phyloP scores from a whole-genome alignment of 1,140 invertebrate genomes.

The Bombus sibiricus region DNA sequence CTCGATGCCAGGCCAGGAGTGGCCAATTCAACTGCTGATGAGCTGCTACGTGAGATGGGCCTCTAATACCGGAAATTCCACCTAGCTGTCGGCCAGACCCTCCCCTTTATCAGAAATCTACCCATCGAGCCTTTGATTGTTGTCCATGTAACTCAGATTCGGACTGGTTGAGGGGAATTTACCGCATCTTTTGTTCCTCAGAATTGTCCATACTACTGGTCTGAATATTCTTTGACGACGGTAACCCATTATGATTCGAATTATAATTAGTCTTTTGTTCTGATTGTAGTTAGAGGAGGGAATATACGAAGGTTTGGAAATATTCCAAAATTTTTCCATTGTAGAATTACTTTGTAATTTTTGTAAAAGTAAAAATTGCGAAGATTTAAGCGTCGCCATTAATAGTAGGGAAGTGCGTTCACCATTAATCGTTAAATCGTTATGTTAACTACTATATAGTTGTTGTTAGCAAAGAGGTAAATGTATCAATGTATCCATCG shows the following conservation, averaged over 20 bases:
- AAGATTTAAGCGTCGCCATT: not conserved
- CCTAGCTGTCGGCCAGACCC: slow-evolving; percentile 36
- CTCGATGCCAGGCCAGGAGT: slow-evolving; percentile 64
- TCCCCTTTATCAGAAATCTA: slow-evolving; percentile 46
- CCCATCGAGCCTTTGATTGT: slow-evolving; percentile 47
- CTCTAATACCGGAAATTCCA: slow-evolving; percentile 64
- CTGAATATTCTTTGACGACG: not conserved
- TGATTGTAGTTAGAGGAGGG: not conserved
- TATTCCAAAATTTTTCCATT: not conserved
- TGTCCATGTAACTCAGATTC: slow-evolving; percentile 37
- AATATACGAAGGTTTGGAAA: too few species aligned
- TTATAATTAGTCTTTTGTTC: not conserved
- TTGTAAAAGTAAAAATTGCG: not conserved
- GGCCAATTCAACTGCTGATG: slow-evolving; percentile 67
- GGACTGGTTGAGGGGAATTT: slow-evolving; percentile 26
- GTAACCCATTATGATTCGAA: not conserved
- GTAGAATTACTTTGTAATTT: not conserved
- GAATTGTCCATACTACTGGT: not conserved
- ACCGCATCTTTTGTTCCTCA: not conserved
- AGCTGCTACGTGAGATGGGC: slow-evolving; percentile 69
- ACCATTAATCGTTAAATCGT: not conserved
- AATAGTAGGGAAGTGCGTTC: not conserved
- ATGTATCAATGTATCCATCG: not conserved
- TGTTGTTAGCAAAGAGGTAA: too few species aligned
- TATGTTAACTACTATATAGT: not conserved